A percentile compares a stretch with the other conserved stretches of the same genome.
These are phyloP conservation scores for Entomobrya multifasciata DNA, from an alignment of 2,888 invertebrate genomes.

Conservation along the genomic window DNA sequence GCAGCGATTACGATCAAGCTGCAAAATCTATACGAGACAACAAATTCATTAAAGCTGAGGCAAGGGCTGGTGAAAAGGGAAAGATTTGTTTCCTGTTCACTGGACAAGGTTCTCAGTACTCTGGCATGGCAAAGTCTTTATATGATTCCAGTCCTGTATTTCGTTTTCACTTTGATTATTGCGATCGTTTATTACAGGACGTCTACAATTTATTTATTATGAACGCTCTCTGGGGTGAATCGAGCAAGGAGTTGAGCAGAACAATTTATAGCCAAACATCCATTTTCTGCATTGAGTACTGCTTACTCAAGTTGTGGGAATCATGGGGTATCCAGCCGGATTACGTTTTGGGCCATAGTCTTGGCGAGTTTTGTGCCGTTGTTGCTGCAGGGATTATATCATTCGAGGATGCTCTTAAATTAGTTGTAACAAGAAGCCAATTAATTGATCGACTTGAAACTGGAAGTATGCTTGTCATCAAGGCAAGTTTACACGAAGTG, in stretches of 20 bases:
- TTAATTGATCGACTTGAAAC: too few relatives aligned
- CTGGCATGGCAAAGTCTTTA: conserved; percentile 61
- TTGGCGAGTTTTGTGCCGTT: conserved; percentile 72
- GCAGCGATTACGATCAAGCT: conserved; percentile 32
- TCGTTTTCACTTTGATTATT: conserved; percentile 56
- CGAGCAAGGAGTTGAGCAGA: conserved; percentile 14
- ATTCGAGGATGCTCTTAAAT: conserved; percentile 64
- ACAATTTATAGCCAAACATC: conserved; percentile 70
- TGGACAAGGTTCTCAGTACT: conserved; percentile 65
- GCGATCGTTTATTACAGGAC: conserved; percentile 43
- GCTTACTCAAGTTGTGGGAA: conserved; percentile 65
- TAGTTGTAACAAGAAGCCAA: conserved; percentile 62
- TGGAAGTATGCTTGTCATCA: conserved; percentile 40
- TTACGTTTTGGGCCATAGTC: conserved; percentile 69
- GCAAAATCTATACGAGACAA: background rate
- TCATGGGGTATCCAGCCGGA: conserved; percentile 66
- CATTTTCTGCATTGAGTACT: conserved; percentile 69
- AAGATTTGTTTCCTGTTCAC: conserved; percentile 69
- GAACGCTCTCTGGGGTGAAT: too few relatives aligned
- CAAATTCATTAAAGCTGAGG: too few relatives aligned
- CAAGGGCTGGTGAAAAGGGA: too few relatives aligned
- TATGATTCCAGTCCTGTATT: conserved; percentile 59
- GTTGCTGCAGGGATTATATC: conserved; percentile 61
- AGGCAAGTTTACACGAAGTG: conserved; percentile 33
- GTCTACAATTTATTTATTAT: too few relatives aligned